Base-by-base conservation (phyloP, 35 echinoderm and acorn worm species). In the Antedon bifida region DNA sequence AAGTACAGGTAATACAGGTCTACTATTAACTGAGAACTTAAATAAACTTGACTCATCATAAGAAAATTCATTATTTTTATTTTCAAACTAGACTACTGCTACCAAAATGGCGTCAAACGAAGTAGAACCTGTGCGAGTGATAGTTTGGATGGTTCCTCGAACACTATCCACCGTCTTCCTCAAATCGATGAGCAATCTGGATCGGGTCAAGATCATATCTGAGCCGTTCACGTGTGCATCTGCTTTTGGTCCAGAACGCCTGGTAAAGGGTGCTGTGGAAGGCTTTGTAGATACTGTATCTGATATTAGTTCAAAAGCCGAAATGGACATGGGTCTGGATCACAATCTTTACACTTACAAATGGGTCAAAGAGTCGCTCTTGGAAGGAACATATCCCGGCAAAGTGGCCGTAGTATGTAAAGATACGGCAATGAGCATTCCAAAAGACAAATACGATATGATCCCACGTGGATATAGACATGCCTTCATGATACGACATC, bases 401-500 rank as follows among this genome's bases (percentile, higher is more conserved):
- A 75, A 75, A 23, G 30, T 30, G 26, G 78, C 74, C 30, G 79
- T 87, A 0, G 56, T 87, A 17, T 31, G 42, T 13, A 87, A 87
- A 82, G 77, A 82, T 23, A 42, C 34, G 45, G 86, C 78, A 9
- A 31, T 46, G 30, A 34, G 74, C 5, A 39, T 86, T 46, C 28
- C 28, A 16, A 64, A 64, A 64, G 75, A 76, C 0, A 36, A 79
- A 16, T 80, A 81, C 14, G 79, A 74, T 16, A 34, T 73, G 26
- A 28, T 87, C 28, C 86, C 86, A n/a, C 36, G 31, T 23, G 85
- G 77, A 30, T 87, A 81, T 33, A 34, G 85, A 1, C 79, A 82
- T 35, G 0, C 46, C 9, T 87, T 87, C 73, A 29, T 87, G 3
- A 87, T 82, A 35, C 78, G 86, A 19, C 46, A 87, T 82, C 86